phyloP scores from a whole-genome alignment of 2,113 vertebrate genomes.

The Felis catus region F.catus_Fca126_mat1.0 CM031415.1:138339001-138339500 shows the following conservation, averaged over 20 bases:
- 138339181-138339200: background rate
- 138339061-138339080: background rate
- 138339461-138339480: background rate
- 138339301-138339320: background rate
- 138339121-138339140: background rate
- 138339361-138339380: background rate
- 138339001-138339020: background rate
- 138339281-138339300: background rate
- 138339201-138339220: background rate
- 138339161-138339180: background rate
- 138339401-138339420: background rate
- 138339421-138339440: background rate
- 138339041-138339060: background rate
- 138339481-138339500: background rate
- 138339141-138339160: constrained; percentile 26
- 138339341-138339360: background rate
- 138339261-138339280: background rate
- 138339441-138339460: background rate
- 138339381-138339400: background rate
- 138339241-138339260: background rate
- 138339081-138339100: background rate
- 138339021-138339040: background rate
- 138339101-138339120: background rate
- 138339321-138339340: background rate
- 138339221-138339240: background rate